Conservation (phyloP, 92 coral and sea anemone genomes). For the Epizoanthus stellaris region DNA sequence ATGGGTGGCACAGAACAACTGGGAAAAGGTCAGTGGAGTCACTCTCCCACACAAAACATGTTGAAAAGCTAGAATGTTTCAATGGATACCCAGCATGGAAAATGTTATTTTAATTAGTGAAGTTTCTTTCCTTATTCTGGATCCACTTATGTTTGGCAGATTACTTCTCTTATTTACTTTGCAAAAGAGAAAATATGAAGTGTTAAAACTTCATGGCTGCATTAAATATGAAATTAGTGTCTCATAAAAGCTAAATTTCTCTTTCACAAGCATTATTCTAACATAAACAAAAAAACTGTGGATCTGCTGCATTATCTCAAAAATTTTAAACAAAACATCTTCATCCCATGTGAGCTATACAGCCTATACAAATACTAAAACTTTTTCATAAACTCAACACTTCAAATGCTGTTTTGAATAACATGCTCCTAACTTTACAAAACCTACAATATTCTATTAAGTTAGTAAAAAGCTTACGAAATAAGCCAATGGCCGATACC, state of each 20-base stretch:
- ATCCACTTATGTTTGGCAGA: neutral
- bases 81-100: constrained; percentile 42
- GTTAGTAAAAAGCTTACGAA: constrained; percentile 14
- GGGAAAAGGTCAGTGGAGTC: constrained; percentile 27
- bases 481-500: constrained; percentile 8
- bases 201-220: neutral
- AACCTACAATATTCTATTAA: neutral
- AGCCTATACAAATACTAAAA: constrained; percentile 9
- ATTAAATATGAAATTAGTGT: neutral
- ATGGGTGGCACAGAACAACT: constrained; percentile 17
- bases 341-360: constrained; percentile 5
- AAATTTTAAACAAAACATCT: neutral
- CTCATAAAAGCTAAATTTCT: neutral
- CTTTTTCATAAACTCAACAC: neutral
- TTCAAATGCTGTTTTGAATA: neutral
- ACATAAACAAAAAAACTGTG: too few relatives aligned
- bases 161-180: neutral
- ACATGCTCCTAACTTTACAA: neutral
- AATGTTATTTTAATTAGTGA: constrained; percentile 2
- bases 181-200: neutral
- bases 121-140: neutral
- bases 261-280: neutral
- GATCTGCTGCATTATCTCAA: neutral
- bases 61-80: constrained; percentile 38
- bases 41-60: constrained; percentile 34